A percentile compares a stretch with the other conserved stretches of the same genome.
phyloP scores from a whole-genome alignment of 64 coral and sea anemone genomes.

The Porites lutea region DNA sequence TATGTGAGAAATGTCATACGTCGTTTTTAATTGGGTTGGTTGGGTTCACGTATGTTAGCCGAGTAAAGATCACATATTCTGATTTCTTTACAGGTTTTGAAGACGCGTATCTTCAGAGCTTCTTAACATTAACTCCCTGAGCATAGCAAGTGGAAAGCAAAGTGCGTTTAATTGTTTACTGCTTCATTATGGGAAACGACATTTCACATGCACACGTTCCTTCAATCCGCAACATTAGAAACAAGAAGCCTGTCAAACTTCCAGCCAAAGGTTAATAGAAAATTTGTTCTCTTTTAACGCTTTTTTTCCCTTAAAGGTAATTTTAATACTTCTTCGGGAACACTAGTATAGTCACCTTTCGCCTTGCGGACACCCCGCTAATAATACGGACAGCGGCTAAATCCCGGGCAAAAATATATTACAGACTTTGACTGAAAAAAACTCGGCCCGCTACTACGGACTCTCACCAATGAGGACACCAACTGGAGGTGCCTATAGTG shows the following conservation, averaged over 20 bases:
- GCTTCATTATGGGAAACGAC: conserved; percentile 17
- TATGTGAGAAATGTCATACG: conserved; percentile 20
- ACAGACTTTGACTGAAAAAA: too few relatives aligned
- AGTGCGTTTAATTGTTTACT: neutral
- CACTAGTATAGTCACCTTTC: too few relatives aligned
- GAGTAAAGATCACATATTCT: neutral
- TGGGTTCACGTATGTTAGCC: neutral
- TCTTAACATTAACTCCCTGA: neutral
- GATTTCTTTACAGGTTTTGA: neutral
- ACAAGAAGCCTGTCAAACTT: neutral
- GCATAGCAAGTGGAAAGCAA: neutral
- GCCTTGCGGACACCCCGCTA: too few relatives aligned
- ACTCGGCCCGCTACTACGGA: too few relatives aligned
- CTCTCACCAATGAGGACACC: too few relatives aligned
- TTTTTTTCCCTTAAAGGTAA: neutral
- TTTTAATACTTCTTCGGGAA: too few relatives aligned
- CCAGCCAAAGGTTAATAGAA: neutral
- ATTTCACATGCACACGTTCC: neutral
- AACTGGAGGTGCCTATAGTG: too few relatives aligned
- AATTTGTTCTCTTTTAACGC: neutral
- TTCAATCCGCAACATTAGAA: neutral
- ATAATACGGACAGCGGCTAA: too few relatives aligned
- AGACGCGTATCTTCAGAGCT: neutral
- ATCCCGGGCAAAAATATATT: too few relatives aligned
- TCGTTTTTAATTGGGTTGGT: neutral